phyloP scores from a whole-genome alignment of 2,888 invertebrate species.

The Dermolepida albohirtum region DNA sequence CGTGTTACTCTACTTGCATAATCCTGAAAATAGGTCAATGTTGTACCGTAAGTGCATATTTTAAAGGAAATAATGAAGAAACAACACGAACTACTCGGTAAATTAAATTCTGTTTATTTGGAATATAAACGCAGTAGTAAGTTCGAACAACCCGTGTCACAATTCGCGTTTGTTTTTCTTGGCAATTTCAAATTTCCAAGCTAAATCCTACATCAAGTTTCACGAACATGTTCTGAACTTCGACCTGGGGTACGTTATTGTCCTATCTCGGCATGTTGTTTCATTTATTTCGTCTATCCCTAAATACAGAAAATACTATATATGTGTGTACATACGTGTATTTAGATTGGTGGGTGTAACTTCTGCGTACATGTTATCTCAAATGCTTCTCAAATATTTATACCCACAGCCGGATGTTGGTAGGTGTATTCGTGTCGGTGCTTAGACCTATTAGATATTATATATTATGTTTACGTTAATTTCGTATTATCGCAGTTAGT shows the following conservation, averaged over 20 bases:
- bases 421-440: no score
- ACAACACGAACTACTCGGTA: constrained; percentile 10
- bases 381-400: constrained; percentile 30
- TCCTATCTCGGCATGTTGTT: constrained; percentile 35
- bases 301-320: constrained; percentile 28
- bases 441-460: no score
- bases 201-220: constrained; percentile 45
- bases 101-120: constrained; percentile 38
- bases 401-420: neutral
- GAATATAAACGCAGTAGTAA: constrained; percentile 26
- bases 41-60: constrained; percentile 9
- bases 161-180: constrained; percentile 44
- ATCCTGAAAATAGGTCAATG: constrained; percentile 26
- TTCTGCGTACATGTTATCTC: constrained; percentile 23
- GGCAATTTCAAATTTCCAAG: constrained; percentile 43
- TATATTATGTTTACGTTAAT: no score
- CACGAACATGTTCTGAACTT: constrained; percentile 45
- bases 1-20: neutral
- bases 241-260: constrained; percentile 38
- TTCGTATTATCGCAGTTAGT: no score
- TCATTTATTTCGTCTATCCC: constrained; percentile 39
- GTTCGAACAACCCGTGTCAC: constrained; percentile 42
- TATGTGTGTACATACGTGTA: neutral
- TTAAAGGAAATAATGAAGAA: constrained; percentile 21
- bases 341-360: no score